These are phyloP conservation scores for Sitta europaea DNA, from an alignment of 2,113 vertebrate species.

Conservation along the genomic window DNA sequence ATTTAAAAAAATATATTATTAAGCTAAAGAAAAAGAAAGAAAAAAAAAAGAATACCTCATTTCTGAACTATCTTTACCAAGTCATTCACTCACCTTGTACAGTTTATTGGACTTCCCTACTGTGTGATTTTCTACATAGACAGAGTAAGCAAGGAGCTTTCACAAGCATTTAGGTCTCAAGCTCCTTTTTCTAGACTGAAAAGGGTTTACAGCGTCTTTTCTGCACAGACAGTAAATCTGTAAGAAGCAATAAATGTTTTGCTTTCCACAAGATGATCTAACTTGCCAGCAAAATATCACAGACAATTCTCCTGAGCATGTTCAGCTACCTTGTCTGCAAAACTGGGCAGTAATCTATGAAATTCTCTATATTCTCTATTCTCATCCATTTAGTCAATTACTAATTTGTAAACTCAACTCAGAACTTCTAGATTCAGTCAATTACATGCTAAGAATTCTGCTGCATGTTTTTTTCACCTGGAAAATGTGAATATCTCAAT, in stretches of 20 bases:
- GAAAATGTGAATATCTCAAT: not conserved
- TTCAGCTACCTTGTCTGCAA: not conserved
- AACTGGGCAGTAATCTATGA: not conserved
- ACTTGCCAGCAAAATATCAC: not conserved
- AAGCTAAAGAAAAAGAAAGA: not conserved
- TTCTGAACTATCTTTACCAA: not conserved
- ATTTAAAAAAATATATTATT: not conserved
- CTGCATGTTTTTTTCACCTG: not conserved
- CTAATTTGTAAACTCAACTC: not conserved
- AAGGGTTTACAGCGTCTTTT: not conserved
- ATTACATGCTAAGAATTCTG: not conserved
- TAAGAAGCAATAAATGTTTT: not conserved
- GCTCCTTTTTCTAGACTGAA: not conserved
- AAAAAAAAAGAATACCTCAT: not conserved
- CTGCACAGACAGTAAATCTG: not conserved
- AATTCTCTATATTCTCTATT: too few species aligned
- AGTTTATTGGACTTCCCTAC: not conserved
- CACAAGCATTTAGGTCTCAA: not conserved
- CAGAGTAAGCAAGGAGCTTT: not conserved
- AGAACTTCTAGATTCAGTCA: not conserved
- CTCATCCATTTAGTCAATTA: not conserved
- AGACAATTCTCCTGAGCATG: not conserved
- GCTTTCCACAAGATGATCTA: not conserved
- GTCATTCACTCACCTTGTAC: not conserved
- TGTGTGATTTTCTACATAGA: not conserved